phyloP scores from a whole-genome alignment of 2,888 invertebrate species.

The Campoplex capitator region DNA sequence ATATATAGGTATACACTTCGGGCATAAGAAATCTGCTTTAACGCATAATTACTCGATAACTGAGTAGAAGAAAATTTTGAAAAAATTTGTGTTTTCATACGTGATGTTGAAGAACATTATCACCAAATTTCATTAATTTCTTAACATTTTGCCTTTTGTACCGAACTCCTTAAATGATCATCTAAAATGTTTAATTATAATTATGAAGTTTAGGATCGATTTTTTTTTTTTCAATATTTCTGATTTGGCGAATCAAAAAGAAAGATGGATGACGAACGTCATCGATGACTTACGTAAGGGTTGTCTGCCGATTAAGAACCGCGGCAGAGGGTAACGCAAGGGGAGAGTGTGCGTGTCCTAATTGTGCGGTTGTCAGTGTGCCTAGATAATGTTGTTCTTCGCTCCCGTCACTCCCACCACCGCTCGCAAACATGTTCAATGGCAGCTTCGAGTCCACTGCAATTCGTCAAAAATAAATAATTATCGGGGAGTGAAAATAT shows the following conservation, averaged over 20 bases:
- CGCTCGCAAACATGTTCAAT: slow-evolving; percentile 80
- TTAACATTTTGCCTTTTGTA: no score
- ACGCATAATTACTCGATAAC: no score
- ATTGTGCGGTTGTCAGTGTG: slow-evolving; percentile 78
- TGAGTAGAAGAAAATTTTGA: no score
- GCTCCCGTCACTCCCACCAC: slow-evolving; percentile 76
- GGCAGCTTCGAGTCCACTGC: slow-evolving; percentile 83
- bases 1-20: no score
- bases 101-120: no score
- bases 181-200: no score
- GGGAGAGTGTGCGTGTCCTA: slow-evolving; percentile 83
- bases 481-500: slow-evolving; percentile 6
- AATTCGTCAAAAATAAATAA: slow-evolving; percentile 70
- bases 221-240: not conserved
- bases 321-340: slow-evolving; percentile 86
- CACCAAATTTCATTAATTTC: no score
- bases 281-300: slow-evolving; percentile 84
- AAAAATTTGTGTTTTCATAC: no score
- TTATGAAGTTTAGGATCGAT: no score
- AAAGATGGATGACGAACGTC: not conserved
- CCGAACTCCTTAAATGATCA: no score
- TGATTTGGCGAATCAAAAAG: not conserved
- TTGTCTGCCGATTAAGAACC: slow-evolving; percentile 85
- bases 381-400: slow-evolving; percentile 80
- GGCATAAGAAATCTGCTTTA: no score